Evolutionary conservation across 2,113 vertebrate species (phyloP), one percentile per base, ranked within the genome.

Genomic region (Salvelinus sp.): DNA sequence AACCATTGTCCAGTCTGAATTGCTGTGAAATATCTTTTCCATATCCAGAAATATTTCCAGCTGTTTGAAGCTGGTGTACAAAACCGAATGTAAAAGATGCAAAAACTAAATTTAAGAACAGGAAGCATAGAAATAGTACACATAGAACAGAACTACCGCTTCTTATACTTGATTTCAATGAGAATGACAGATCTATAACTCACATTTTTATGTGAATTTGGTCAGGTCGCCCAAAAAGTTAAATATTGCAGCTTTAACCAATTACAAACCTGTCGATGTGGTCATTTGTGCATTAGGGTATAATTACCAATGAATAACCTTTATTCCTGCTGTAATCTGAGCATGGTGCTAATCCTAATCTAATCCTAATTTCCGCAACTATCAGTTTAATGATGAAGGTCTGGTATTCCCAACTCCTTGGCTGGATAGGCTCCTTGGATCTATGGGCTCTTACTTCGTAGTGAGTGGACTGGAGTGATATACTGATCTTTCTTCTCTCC

Each of bases 351-450:
- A 18, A 54, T 54, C 50, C 50, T 16, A 54, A 54, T 18, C 16
- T 54, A 54, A 93, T 93, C 91, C 93, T 96, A 94, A 96, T 95
- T 95, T 94, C 91, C 87, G 92, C 91, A 93, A 94, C 92, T 94
- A 94, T 93, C 92, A 92, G 90, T 54, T 92, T 95, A 95, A 95
- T 94, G 94, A 96, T 93, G 93, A 94, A 94, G 92, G 93, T 94
- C 91, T 94, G 92, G 93, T 93, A 95, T 95, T 93, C 93, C 93
- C 92, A 76, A 87, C 93, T 93, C 95, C 93, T 95, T 92, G 95
- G 94, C 94, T 93, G 48, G 48, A 50, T 50, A 16, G 48, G 48
- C 48, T 14, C 14, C 14, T 50, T 50, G 14, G 48, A 16, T 50
- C 48, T 50, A 16, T 50, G 87, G 90, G 92, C 88, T 92, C 91